phyloP scores from a whole-genome alignment of 2,888 invertebrate genomes.

The Cantharis nigra region DNA sequence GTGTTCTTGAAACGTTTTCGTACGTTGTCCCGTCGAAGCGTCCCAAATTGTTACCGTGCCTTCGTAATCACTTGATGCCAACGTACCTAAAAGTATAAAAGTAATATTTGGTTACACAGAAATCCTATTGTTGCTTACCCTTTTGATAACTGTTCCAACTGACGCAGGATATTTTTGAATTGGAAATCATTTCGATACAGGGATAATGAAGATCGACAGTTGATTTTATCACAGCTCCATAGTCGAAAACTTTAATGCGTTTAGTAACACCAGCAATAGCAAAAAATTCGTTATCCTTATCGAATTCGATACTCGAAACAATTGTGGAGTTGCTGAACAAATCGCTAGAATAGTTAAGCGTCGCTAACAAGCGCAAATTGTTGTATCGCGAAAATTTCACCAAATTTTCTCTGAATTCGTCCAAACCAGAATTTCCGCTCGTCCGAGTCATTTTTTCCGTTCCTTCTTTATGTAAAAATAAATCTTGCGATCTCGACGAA shows the following conservation, averaged over 20 bases:
- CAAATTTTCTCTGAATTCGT: slow-evolving; percentile 82
- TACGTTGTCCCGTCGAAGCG: slow-evolving; percentile 75
- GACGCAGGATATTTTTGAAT: slow-evolving; percentile 92
- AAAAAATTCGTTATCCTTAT: slow-evolving; percentile 93
- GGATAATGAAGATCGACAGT: slow-evolving; percentile 92
- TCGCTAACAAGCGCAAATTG: slow-evolving; percentile 79
- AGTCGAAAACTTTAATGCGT: slow-evolving; percentile 92
- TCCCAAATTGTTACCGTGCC: slow-evolving; percentile 95
- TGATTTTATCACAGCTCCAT: slow-evolving; percentile 81
- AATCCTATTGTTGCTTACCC: slow-evolving; percentile 35
- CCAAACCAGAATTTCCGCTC: slow-evolving; percentile 60
- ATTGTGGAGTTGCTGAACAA: slow-evolving; percentile 85
- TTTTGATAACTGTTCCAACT: slow-evolving; percentile 94
- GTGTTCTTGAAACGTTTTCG: slow-evolving; percentile 83
- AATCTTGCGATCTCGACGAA: slow-evolving; percentile 72
- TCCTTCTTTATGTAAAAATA: slow-evolving; percentile 63
- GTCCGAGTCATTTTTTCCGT: slow-evolving; percentile 44
- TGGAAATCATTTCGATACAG: slow-evolving; percentile 86
- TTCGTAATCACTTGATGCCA: slow-evolving; percentile 94
- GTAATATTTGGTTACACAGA: not conserved
- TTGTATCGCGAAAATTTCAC: slow-evolving; percentile 84
- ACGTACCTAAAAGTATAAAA: slow-evolving; percentile 57
- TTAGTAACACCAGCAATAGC: slow-evolving; percentile 96
- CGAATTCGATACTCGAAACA: slow-evolving; percentile 92
- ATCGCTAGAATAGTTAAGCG: slow-evolving; percentile 88